Evolutionary conservation across 2,888 invertebrate species (phyloP), one percentile per base, ranked within the genome.

Genomic region (Gnatocerus cornutus): DNA sequence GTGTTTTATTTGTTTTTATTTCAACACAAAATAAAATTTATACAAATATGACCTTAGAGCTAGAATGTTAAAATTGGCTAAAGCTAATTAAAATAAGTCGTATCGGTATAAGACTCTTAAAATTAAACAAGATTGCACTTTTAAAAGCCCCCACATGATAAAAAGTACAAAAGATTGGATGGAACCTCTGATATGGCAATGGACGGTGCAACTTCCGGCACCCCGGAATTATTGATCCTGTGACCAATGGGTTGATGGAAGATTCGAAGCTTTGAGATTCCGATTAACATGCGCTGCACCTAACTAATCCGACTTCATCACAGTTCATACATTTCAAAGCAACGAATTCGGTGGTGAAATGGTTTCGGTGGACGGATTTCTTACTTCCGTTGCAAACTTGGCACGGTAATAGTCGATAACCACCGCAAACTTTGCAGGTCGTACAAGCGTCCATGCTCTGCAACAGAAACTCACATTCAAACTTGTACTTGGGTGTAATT

Each of bases 261-360:
- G 61, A 66, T 62, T 50, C 50, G 50, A 69, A 52, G 53, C 63
- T 64, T 30, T 53, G 50, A 21, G 13, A 45, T 37, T 66, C 41
- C 43, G 50, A 61, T 85, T 84, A 93, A 86, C 98, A 98, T 73
- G 91, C 89, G 78, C 92, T 92, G 85, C 98, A 98, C 78, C 92
- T 90, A 41, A 97, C 93, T 53, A 98, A 89, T 50, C 98, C 98
- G 65, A 96, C 96, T 85, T 97, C 97, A 83, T 98, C 97, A 85
- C 97, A 97, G 84, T 94, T 94, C 93, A 96, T 96, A 85, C 97
- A 97, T 81, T 95, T 95, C 78, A 98, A 89, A 13, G 97, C 96
- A 71, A 96, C 93, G 83, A 97, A 95, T 86, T 97, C 96, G 37
- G 95, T 92, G 0, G 97, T 97, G 86, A 97, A 98, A 83, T 96